Evolutionary conservation across 1,140 invertebrate species (phyloP).

Genomic region (Drosophila pectinifera): DNA sequence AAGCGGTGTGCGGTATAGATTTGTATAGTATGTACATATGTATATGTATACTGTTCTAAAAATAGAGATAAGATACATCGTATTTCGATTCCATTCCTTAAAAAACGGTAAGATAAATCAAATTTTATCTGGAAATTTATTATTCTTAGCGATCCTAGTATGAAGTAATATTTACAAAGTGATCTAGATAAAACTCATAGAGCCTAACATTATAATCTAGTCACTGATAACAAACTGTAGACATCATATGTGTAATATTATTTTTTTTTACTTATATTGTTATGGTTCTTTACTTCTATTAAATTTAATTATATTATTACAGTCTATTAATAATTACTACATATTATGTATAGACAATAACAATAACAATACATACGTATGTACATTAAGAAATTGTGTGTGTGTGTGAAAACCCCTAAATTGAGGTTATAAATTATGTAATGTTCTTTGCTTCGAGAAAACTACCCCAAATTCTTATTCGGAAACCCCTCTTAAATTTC

Average conservation of each 20-base stretch:
- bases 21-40: background rate
- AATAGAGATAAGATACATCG: no score
- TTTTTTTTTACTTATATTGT: background rate
- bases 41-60: background rate
- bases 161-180: background rate
- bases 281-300: no score
- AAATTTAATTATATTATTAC: no score
- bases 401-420: conserved; percentile 3
- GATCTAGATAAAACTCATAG: conserved; percentile 4
- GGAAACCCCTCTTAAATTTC: background rate
- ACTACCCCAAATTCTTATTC: background rate
- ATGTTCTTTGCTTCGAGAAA: background rate
- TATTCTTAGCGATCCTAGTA: background rate
- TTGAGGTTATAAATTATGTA: conserved; percentile 4
- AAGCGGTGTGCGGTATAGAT: background rate
- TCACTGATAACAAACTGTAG: background rate
- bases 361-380: no score
- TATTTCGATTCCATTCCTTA: no score
- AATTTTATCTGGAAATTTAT: no score
- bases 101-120: no score
- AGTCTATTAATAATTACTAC: no score
- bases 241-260: background rate
- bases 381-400: no score
- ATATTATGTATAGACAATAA: no score
- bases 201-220: conserved; percentile 1